A percentile compares a stretch with the other conserved stretches of the same genome.
These are phyloP conservation scores for Paramormyrops hopkinsi DNA, from an alignment of 2,797 vertebrate genomes.

Conservation along the genomic window DNA sequence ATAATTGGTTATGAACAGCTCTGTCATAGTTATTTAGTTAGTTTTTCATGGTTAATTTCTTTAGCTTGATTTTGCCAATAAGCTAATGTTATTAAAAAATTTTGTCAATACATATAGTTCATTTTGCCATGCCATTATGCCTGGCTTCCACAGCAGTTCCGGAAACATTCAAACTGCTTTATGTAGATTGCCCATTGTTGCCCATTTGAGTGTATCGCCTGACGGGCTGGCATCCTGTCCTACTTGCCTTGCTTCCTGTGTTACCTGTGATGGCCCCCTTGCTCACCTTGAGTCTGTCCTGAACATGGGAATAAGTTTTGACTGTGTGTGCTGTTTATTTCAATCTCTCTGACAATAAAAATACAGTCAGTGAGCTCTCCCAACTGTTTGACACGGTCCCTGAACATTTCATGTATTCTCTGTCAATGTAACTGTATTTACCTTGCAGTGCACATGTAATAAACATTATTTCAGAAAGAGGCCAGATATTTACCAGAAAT, in stretches of 20 bases:
- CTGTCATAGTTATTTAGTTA: neutral
- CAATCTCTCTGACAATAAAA: neutral
- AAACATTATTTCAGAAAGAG: neutral
- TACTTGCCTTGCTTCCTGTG: neutral
- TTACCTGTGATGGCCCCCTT: neutral
- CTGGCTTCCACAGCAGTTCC: neutral
- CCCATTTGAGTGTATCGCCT: neutral
- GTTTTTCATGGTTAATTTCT: neutral
- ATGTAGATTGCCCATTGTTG: neutral
- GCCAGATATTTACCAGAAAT: neutral
- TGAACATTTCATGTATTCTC: neutral
- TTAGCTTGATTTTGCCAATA: neutral
- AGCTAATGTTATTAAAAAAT: neutral
- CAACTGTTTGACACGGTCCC: neutral
- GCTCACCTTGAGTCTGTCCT: neutral
- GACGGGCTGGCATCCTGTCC: neutral
- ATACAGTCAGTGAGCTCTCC: neutral
- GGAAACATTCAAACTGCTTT: neutral
- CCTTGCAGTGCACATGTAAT: neutral
- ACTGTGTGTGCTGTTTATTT: neutral
- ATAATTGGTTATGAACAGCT: too few species aligned
- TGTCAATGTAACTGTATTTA: neutral
- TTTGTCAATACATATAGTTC: neutral
- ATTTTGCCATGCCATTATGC: neutral
- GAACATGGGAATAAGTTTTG: neutral